Evolutionary conservation across 2,888 invertebrate species (phyloP).

Genomic region (Eristalinus aeneus): DNA sequence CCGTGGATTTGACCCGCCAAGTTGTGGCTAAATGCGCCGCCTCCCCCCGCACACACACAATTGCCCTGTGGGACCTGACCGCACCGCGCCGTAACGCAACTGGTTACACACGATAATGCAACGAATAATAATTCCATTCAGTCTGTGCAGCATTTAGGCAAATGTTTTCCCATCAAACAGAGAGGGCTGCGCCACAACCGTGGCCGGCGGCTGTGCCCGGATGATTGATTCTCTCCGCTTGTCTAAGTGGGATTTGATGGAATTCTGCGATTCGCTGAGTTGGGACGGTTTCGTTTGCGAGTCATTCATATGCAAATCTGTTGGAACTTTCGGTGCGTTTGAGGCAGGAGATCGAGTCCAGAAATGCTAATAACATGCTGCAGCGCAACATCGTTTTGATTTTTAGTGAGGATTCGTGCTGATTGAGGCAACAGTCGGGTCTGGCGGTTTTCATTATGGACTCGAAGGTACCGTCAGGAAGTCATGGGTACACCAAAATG

Average conservation of each 20-base stretch:
- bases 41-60: not conserved
- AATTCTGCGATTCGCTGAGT: not conserved
- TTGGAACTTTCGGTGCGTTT: not conserved
- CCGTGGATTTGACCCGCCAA: constrained; percentile 42
- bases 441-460: too few relatives aligned
- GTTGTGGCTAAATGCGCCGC: constrained; percentile 19
- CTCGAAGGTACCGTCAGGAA: too few relatives aligned
- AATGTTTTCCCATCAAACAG: constrained; percentile 80
- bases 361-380: not conserved
- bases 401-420: too few relatives aligned
- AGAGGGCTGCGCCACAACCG: constrained; percentile 58
- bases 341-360: not conserved
- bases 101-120: constrained; percentile 68
- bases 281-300: not conserved
- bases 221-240: constrained; percentile 48
- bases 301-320: not conserved
- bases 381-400: too few relatives aligned
- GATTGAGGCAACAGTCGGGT: too few relatives aligned
- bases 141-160: constrained; percentile 72
- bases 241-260: constrained; percentile 6
- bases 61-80: constrained; percentile 38
- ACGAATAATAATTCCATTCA: constrained; percentile 67
- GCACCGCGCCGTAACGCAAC: constrained; percentile 64
- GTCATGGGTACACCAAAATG: too few relatives aligned
- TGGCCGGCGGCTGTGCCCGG: not conserved